phyloP scores from a whole-genome alignment of 1,140 invertebrate genomes.

The Lepeophtheirus salmonis region DNA sequence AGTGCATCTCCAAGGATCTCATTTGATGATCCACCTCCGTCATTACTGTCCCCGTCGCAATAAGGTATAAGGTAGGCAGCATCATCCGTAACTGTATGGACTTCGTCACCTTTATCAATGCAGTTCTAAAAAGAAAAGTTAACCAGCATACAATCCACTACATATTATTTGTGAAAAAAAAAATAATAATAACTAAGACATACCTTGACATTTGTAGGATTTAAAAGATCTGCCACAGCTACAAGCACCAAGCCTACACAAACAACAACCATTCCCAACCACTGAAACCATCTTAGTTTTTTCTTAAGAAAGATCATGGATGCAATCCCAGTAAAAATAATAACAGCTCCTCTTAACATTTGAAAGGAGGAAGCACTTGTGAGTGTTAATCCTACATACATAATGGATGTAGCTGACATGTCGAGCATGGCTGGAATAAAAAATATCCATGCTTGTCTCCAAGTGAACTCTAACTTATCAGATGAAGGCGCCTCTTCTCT shows the following conservation, averaged over 20 bases:
- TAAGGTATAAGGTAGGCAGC: too few relatives aligned
- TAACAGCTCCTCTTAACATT: slow-evolving; percentile 31
- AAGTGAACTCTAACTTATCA: slow-evolving; percentile 29
- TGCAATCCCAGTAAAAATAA: slow-evolving; percentile 35
- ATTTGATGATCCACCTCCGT: too few relatives aligned
- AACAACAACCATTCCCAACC: slow-evolving; percentile 34
- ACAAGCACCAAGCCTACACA: slow-evolving; percentile 25
- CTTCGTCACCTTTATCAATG: too few relatives aligned
- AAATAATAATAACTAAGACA: too few relatives aligned
- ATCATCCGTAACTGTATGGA: too few relatives aligned
- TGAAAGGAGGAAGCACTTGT: slow-evolving; percentile 32
- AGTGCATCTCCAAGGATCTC: slow-evolving; percentile 54
- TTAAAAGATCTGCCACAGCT: neutral
- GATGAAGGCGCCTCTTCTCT: slow-evolving; percentile 24
- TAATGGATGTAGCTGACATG: slow-evolving; percentile 50
- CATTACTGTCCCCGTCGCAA: too few relatives aligned
- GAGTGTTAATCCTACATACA: slow-evolving; percentile 56
- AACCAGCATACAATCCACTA: too few relatives aligned
- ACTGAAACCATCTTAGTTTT: slow-evolving; percentile 27
- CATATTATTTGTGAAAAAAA: too few relatives aligned
- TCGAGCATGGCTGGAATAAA: slow-evolving; percentile 30
- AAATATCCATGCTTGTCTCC: slow-evolving; percentile 32
- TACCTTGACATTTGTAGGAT: too few relatives aligned
- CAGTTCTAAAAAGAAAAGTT: too few relatives aligned
- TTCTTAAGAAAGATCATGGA: slow-evolving; percentile 34